phyloP scores from a whole-genome alignment of 2,888 invertebrate species.

The Listrodromus nycthemerus region DNA sequence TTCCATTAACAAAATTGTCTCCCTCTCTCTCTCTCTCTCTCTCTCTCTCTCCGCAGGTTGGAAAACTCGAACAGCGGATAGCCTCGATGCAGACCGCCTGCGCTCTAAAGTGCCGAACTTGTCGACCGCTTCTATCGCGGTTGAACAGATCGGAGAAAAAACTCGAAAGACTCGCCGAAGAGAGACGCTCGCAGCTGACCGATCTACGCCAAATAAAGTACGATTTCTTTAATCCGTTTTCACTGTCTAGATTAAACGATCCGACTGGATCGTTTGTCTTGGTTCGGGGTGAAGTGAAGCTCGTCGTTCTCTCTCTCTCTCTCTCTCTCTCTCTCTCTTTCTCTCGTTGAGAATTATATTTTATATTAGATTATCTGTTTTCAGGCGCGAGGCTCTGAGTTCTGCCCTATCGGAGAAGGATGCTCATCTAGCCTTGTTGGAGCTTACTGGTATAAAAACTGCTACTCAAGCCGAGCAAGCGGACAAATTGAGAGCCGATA shows the following conservation, averaged over 20 bases:
- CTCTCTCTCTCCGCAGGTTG: slow-evolving; percentile 87
- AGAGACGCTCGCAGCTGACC: slow-evolving; percentile 89
- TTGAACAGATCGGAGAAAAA: slow-evolving; percentile 88
- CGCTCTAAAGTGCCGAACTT: slow-evolving; percentile 89
- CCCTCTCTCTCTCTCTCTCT: too few relatives aligned
- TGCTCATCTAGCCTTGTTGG: slow-evolving; percentile 93
- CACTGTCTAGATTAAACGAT: not conserved
- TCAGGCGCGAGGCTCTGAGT: slow-evolving; percentile 93
- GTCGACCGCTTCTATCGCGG: slow-evolving; percentile 88
- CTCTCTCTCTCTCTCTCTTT: too few relatives aligned
- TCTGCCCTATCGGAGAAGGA: slow-evolving; percentile 95
- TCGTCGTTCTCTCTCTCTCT: too few relatives aligned
- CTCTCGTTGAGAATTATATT: too few relatives aligned
- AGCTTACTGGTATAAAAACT: slow-evolving; percentile 89
- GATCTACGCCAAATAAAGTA: slow-evolving; percentile 93
- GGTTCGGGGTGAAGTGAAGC: too few relatives aligned
- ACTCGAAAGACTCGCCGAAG: slow-evolving; percentile 87
- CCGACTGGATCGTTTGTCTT: not conserved
- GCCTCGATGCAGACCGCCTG: slow-evolving; percentile 90
- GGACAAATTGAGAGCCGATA: slow-evolving; percentile 89
- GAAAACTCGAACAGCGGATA: slow-evolving; percentile 89
- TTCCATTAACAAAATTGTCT: too few relatives aligned
- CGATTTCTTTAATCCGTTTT: slow-evolving; percentile 77
- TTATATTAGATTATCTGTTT: too few relatives aligned
- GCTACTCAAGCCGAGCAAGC: slow-evolving; percentile 88